phyloP scores from a whole-genome alignment of 2,888 invertebrate genomes.

The Mechanitis messenoides region DNA sequence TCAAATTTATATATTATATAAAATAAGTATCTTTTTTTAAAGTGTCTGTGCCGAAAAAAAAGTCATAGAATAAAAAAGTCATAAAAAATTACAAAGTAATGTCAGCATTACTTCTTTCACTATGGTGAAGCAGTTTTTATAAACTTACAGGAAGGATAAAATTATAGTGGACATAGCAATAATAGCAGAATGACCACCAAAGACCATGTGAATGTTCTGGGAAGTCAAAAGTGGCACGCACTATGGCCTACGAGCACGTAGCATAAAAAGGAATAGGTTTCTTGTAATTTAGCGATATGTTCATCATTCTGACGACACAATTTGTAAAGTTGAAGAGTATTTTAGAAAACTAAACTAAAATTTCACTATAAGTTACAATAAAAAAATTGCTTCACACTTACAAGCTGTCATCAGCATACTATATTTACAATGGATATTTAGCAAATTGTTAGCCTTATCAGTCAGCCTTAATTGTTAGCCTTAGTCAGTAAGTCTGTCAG shows the following conservation, averaged over 20 bases:
- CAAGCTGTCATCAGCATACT: not conserved
- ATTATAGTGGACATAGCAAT: conserved; percentile 5
- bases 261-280: conserved; percentile 15
- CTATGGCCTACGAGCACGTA: not conserved
- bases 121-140: too few species aligned
- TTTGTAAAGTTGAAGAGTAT: conserved; percentile 20
- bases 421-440: conserved; percentile 14
- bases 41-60: too few species aligned
- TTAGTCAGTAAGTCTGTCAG: not conserved
- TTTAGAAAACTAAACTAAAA: conserved; percentile 20
- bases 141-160: not conserved
- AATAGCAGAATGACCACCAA: conserved; percentile 12
- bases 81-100: too few species aligned
- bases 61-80: too few species aligned
- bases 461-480: too few species aligned
- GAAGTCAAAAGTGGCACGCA: too few species aligned
- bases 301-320: conserved; percentile 14
- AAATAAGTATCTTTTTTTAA: too few species aligned
- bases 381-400: conserved; percentile 18
- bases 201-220: conserved; percentile 7
- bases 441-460: conserved; percentile 13
- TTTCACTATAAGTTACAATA: conserved; percentile 18
- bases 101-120: too few species aligned
- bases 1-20: too few species aligned
- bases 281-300: conserved; percentile 17